Conservation (phyloP, 2,888 invertebrate genomes). For the Scrobipalpa atriplicella region DNA sequence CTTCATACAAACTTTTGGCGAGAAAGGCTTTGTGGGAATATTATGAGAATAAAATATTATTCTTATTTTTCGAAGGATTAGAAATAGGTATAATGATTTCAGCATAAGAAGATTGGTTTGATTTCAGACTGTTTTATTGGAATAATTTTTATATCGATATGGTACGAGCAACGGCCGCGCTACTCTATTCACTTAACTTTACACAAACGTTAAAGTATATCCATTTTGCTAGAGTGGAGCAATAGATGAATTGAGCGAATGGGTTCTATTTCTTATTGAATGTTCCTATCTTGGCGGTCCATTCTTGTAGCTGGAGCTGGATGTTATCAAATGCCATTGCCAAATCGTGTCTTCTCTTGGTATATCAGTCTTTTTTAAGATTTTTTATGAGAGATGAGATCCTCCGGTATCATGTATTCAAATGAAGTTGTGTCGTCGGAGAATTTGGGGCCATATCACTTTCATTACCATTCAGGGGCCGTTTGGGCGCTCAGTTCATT, state of each 20-base stretch:
- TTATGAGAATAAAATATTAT: constrained; percentile 28
- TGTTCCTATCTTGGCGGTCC: not conserved
- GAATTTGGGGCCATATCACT: constrained; percentile 31
- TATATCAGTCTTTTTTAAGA: not conserved
- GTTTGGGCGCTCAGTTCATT: constrained; percentile 29
- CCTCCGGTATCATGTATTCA: constrained; percentile 32
- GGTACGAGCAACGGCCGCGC: not conserved
- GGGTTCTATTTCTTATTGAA: not conserved
- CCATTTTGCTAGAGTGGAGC: constrained; percentile 25
- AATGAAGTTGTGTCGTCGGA: constrained; percentile 29
- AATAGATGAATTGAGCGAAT: constrained; percentile 15
- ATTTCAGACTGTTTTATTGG: constrained; percentile 39
- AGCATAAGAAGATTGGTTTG: constrained; percentile 35
- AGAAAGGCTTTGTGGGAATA: constrained; percentile 43
- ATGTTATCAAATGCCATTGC: constrained; percentile 4
- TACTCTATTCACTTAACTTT: not conserved
- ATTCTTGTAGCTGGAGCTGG: not conserved
- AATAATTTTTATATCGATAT: constrained; percentile 35
- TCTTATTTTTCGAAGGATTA: constrained; percentile 40
- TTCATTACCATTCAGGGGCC: constrained; percentile 33
- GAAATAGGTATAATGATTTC: constrained; percentile 41
- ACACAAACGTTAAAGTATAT: not conserved
- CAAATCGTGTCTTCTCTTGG: constrained; percentile 15
- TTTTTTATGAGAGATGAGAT: constrained; percentile 26
- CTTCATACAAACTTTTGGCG: constrained; percentile 46